Percentiles rank a stretch among this genome's conserved stretches.
Conservation (phyloP, 2,888 invertebrate species). For the Dioctria linearis region DNA sequence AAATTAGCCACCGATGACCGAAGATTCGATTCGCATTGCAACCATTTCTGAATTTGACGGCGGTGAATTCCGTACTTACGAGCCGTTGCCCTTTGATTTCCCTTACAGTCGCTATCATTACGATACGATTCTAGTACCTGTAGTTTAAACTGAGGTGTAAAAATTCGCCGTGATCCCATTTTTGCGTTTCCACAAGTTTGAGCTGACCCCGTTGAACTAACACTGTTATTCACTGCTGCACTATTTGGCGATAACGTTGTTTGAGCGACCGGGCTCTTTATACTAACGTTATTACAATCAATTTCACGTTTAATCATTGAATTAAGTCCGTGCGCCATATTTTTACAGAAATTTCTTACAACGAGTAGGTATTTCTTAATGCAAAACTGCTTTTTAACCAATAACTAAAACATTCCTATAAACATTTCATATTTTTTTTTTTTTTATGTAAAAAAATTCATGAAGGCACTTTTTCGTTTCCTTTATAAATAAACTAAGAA, state of each 20-base stretch:
- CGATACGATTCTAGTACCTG: constrained; percentile 91
- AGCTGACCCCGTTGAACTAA: constrained; percentile 18
- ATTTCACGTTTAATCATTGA: constrained; percentile 72
- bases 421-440: background rate
- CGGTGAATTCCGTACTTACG: constrained; percentile 92
- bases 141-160: constrained; percentile 90
- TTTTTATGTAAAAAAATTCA: constrained; percentile 13
- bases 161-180: constrained; percentile 89
- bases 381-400: background rate
- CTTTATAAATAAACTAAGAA: background rate
- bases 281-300: constrained; percentile 63
- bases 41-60: constrained; percentile 93
- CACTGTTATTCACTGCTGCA: constrained; percentile 31
- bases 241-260: constrained; percentile 27
- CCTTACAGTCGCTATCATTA: constrained; percentile 88
- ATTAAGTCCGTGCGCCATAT: constrained; percentile 76
- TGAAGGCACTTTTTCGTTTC: constrained; percentile 47
- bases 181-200: constrained; percentile 65
- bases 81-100: constrained; percentile 91
- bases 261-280: constrained; percentile 48
- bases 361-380: background rate
- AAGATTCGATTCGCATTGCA: constrained; percentile 86
- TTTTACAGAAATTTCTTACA: too few species aligned
- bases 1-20: constrained; percentile 79
- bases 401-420: background rate